These are phyloP conservation scores for Chiloscyllium plagiosum DNA, from an alignment of 2,113 vertebrate genomes.

Conservation along the genomic window DNA sequence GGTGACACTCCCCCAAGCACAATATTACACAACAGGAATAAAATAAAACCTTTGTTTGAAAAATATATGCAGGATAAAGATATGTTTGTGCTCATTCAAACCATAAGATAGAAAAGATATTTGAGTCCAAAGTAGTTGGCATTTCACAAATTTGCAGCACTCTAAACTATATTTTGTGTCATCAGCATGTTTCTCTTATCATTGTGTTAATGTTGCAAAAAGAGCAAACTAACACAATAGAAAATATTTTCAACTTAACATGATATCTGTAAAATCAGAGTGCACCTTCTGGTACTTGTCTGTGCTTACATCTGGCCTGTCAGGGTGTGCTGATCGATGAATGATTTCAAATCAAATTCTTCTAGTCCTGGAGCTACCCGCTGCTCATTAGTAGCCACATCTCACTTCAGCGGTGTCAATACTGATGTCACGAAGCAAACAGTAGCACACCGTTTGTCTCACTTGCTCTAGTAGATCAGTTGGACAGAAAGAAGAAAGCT, in stretches of 20 bases:
- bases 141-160: neutral
- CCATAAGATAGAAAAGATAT: neutral
- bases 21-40: neutral
- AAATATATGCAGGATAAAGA: neutral
- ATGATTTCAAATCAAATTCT: conserved; percentile 26
- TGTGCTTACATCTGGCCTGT: neutral
- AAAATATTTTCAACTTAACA: neutral
- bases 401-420: neutral
- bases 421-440: neutral
- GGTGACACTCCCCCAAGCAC: neutral
- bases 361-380: neutral
- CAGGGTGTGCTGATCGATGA: neutral
- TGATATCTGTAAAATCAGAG: too few relatives aligned
- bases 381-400: conserved; percentile 1
- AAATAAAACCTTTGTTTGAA: neutral
- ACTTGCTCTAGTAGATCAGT: neutral
- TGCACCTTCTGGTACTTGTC: neutral
- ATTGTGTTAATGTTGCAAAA: neutral
- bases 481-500: neutral
- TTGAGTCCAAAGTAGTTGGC: neutral
- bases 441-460: neutral
- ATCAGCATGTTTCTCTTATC: neutral
- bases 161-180: neutral
- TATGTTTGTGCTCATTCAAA: neutral
- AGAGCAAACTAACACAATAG: neutral